Evolutionary conservation across 1,140 invertebrate species (phyloP).

Genomic region (Bombus terrestris): DNA sequence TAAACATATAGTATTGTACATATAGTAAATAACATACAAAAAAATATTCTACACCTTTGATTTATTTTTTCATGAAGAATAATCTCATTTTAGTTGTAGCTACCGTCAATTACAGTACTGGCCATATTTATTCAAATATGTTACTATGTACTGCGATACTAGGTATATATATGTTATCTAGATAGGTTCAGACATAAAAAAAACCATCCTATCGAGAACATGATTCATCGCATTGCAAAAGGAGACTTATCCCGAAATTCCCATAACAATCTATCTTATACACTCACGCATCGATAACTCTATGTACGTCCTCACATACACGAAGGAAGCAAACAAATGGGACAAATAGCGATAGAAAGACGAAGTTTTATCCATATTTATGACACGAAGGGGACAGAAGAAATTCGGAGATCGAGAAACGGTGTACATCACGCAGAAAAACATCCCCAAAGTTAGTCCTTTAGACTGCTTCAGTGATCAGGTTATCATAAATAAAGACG

Average conservation of each 20-base stretch:
- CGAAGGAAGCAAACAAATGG: neutral
- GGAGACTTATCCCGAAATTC: neutral
- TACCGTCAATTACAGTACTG: neutral
- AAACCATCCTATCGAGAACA: neutral
- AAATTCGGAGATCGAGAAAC: neutral
- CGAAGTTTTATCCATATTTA: conserved; percentile 14
- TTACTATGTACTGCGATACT: too few species aligned
- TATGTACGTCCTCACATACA: neutral
- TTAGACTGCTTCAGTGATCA: neutral
- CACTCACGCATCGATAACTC: neutral
- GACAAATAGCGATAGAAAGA: neutral
- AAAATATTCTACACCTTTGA: too few species aligned
- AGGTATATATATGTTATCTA: neutral
- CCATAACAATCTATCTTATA: neutral
- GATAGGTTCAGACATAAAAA: neutral
- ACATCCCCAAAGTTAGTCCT: neutral
- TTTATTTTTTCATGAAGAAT: neutral
- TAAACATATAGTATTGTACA: neutral
- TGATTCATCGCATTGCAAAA: neutral
- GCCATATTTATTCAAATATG: neutral
- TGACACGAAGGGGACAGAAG: neutral
- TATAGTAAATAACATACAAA: neutral
- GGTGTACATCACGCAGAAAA: neutral
- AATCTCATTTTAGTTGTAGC: neutral
- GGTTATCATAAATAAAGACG: neutral